Base-by-base conservation (phyloP, 2,113 vertebrate species). In the pig (Sus scrofa) region DNA sequence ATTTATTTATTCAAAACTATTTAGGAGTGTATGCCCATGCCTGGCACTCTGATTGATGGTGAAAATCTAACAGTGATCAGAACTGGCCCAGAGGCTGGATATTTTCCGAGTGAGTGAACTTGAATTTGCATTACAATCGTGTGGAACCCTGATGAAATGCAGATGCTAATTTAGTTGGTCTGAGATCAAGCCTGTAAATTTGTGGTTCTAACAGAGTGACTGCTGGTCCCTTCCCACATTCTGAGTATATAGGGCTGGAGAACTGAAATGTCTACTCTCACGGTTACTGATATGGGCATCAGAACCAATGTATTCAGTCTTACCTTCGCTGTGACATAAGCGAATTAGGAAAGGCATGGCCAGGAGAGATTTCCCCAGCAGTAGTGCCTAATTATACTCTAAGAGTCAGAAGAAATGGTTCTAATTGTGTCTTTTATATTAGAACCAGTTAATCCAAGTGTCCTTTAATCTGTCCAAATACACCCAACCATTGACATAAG, bases 111-210 rank as follows among this genome's bases (percentile, higher is more conserved):
- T 32, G 34, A 56, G 12, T 62, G 39, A 56, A 1, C 14, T 86
- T 89, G 56, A 63, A 90, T 70, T 86, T 90, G n/a, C 10, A 32
- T 90, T 68, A 56, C n/a, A 68, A 95, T 81, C 26, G 30, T 22
- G 18, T 9, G 60, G 11, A 7, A 44, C 26, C 8, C 22, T 63
- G 50, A 54, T 62, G 52, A 77, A 94, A 60, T 52, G 2, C 32
- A 60, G 8, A 18, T 92, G 44, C 22, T 93, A 30, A 70, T n/a
- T 85, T 34, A 85, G 37, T 50, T 62, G 19, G 18, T n/a, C n/a
- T 77, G n/a, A 54, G 32, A 58, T 39, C 26, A 50, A 73, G 37
- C 12, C 3, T 67, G 63, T 67, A n/a, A 62, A 58, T 54, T 74
- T 60, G 19, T 86, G 18, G 63, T 50, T 86, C 24, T 68, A n/a